phyloP scores from a whole-genome alignment of 2,888 invertebrate species.

The Chironomus riparius region DNA sequence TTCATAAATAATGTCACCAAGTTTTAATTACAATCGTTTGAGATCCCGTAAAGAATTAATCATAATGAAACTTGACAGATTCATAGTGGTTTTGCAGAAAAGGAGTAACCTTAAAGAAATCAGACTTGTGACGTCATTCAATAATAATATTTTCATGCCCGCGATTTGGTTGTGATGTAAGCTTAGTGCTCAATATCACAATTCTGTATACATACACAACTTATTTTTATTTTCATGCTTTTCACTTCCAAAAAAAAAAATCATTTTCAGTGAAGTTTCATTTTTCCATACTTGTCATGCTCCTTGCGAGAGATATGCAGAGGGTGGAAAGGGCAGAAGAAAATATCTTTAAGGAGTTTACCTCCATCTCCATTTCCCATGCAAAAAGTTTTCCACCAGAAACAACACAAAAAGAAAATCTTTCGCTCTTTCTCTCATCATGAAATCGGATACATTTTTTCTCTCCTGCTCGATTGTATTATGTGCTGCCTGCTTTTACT shows the following conservation, averaged over 20 bases:
- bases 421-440: not conserved
- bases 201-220: not conserved
- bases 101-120: not conserved
- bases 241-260: not conserved
- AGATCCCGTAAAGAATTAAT: not conserved
- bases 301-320: not conserved
- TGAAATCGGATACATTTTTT: conserved; percentile 22
- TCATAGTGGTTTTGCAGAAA: not conserved
- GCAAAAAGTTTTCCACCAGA: not conserved
- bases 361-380: not conserved
- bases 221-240: not conserved
- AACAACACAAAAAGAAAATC: not conserved
- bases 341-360: not conserved
- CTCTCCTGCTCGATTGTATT: not conserved
- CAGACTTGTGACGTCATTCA: not conserved
- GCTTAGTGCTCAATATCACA: not conserved
- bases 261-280: conserved; percentile 8
- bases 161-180: not conserved
- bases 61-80: not conserved
- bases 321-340: not conserved
- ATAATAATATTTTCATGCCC: not conserved
- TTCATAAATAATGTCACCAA: not conserved
- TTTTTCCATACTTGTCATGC: conserved; percentile 18
- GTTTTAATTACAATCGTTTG: not conserved
- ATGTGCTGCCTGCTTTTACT: not conserved